Conservation (phyloP, 2,888 invertebrate species). For the Tromatobia lineatoria region DNA sequence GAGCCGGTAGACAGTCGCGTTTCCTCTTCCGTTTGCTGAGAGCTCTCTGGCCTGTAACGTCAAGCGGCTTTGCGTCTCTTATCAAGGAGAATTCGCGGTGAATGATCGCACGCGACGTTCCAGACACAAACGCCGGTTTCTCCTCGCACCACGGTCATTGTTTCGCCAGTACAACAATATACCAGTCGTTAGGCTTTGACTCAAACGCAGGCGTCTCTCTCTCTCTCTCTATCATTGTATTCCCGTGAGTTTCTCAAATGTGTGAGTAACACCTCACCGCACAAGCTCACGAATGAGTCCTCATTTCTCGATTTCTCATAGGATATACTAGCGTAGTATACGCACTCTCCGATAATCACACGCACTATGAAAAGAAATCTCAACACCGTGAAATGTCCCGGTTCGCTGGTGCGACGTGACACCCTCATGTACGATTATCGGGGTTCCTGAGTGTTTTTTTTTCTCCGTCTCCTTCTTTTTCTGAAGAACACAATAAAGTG, state of each 20-base stretch:
- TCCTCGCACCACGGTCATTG: conserved; percentile 28
- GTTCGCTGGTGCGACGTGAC: neutral
- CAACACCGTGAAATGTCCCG: neutral
- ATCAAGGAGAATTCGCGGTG: conserved; percentile 43
- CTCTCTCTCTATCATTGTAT: conserved; percentile 6
- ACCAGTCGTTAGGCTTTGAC: conserved; percentile 5
- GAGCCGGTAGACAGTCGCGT: conserved; percentile 34
- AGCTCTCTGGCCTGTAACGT: conserved; percentile 4
- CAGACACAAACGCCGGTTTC: conserved; percentile 28
- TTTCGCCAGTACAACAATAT: conserved; percentile 40
- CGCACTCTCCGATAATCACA: conserved; percentile 36
- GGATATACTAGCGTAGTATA: neutral
- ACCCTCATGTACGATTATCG: conserved; percentile 1
- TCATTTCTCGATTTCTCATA: conserved; percentile 5
- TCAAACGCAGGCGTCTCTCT: neutral
- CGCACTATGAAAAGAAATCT: conserved; percentile 23
- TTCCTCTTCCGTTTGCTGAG: conserved; percentile 51
- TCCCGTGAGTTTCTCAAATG: conserved; percentile 22
- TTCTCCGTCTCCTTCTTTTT: neutral
- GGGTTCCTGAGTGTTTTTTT: neutral
- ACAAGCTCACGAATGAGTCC: conserved; percentile 50
- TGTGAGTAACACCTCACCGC: conserved; percentile 12
- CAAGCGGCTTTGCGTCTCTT: conserved; percentile 24
- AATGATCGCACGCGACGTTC: conserved; percentile 44
- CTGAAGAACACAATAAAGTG: conserved; percentile 21